Evolutionary conservation across 2,888 invertebrate genomes (phyloP).

Genomic region (Scaptomyza cyrtandrae): DNA sequence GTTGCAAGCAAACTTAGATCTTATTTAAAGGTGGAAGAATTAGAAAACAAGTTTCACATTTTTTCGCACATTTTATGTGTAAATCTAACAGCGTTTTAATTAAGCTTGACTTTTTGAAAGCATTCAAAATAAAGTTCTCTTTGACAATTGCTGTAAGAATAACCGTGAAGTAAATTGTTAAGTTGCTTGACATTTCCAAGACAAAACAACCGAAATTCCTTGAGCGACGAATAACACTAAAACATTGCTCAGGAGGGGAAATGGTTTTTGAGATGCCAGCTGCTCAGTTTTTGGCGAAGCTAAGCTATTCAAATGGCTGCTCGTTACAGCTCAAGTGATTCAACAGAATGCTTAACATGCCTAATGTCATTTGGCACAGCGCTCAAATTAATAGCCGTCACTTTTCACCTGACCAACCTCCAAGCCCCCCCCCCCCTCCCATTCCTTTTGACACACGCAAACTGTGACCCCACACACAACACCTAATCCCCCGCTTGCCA

Average conservation of each 20-base stretch:
- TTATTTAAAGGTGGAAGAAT: neutral
- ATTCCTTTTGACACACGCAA: too few species aligned
- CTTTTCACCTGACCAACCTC: conserved; percentile 73
- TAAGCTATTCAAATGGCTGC: conserved; percentile 76
- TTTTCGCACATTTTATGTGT: too few species aligned
- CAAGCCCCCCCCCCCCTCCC: neutral
- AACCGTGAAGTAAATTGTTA: conserved; percentile 50
- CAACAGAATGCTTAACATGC: conserved; percentile 78
- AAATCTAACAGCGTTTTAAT: neutral
- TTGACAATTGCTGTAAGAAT: conserved; percentile 14
- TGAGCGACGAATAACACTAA: conserved; percentile 29
- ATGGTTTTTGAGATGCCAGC: conserved; percentile 27
- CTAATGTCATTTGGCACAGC: conserved; percentile 78
- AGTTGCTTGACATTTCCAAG: conserved; percentile 40
- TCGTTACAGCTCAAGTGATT: conserved; percentile 77
- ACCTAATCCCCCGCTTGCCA: neutral
- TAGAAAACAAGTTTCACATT: too few species aligned
- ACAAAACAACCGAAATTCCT: conserved; percentile 27
- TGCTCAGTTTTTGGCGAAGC: conserved; percentile 36
- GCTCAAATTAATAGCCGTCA: conserved; percentile 76
- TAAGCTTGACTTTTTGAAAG: conserved; percentile 2
- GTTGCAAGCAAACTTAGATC: conserved; percentile 7
- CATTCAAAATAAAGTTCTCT: conserved; percentile 3
- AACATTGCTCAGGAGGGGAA: neutral
- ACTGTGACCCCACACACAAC: neutral